Conservation (phyloP, 2,797 vertebrate genomes). For the Cryptoblepharus egeriae region DNA sequence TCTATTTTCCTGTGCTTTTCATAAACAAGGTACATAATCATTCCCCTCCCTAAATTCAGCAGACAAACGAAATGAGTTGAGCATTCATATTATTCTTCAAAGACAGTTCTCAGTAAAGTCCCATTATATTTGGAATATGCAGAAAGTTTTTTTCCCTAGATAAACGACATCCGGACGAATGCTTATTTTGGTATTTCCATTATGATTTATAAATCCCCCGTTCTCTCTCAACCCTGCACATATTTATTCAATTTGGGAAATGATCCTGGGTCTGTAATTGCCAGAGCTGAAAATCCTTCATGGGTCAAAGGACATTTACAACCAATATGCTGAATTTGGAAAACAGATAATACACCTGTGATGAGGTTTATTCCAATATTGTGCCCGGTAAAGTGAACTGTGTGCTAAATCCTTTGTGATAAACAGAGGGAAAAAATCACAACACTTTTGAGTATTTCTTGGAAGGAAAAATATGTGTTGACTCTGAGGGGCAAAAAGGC, state of each 20-base stretch:
- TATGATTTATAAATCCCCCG: background rate
- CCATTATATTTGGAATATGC: background rate
- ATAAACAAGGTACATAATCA: background rate
- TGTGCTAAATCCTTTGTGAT: constrained; percentile 4
- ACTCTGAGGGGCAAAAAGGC: background rate
- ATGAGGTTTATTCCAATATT: constrained; percentile 35
- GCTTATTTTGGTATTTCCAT: constrained; percentile 31
- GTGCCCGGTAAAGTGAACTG: background rate
- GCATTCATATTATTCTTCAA: constrained; percentile 2
- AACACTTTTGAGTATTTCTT: background rate
- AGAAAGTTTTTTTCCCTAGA: background rate
- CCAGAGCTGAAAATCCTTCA: constrained; percentile 23
- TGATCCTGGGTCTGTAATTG: constrained; percentile 41
- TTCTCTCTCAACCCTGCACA: constrained; percentile 3
- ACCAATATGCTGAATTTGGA: constrained; percentile 26
- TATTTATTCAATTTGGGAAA: constrained; percentile 46
- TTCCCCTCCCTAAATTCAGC: background rate
- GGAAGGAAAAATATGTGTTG: constrained; percentile 7
- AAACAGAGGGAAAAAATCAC: constrained; percentile 2
- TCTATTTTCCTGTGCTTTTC: background rate
- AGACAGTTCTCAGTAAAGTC: background rate
- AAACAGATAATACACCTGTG: constrained; percentile 28
- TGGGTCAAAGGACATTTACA: constrained; percentile 27
- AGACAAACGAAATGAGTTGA: background rate
- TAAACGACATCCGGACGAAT: constrained; percentile 15